Conservation (phyloP, 2,113 vertebrate genomes). For the Spea multiplicata region DNA sequence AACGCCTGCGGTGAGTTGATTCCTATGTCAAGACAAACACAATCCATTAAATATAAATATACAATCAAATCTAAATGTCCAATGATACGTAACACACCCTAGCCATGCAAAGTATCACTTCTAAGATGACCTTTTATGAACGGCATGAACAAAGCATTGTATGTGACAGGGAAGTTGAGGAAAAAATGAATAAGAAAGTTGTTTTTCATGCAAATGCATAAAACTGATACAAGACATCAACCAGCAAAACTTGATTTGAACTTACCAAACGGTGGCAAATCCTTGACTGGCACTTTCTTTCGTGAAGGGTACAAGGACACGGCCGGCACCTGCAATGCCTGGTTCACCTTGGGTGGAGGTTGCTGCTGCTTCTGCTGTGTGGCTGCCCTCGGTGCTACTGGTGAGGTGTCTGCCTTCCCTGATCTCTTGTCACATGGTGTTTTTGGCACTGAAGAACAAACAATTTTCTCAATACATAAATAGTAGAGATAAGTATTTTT, state of each 20-base stretch:
- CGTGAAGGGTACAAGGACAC: conserved; percentile 90
- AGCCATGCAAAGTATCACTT: no score
- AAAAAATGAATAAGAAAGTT: no score
- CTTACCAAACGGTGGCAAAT: conserved; percentile 94
- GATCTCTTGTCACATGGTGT: conserved; percentile 82
- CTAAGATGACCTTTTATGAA: no score
- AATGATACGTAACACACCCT: no score
- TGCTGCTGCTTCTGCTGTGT: conserved; percentile 78
- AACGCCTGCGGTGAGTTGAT: conserved; percentile 96
- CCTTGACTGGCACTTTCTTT: conserved; percentile 94
- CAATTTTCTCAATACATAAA: neutral
- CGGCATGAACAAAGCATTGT: no score
- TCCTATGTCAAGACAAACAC: conserved; percentile 61
- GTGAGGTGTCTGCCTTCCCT: conserved; percentile 86
- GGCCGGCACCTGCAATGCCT: conserved; percentile 87
- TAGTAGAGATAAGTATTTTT: no score
- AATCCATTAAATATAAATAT: no score
- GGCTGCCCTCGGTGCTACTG: conserved; percentile 84
- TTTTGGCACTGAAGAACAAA: conserved; percentile 80
- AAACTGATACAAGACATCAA: neutral
- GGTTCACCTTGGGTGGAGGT: conserved; percentile 70
- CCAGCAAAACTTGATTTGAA: neutral
- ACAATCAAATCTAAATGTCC: conserved; percentile 9
- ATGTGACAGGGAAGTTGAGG: no score
- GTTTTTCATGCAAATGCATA: no score